Evolutionary conservation across 2,797 vertebrate genomes (phyloP).

Genomic region (Poeciliopsis infans): DNA sequence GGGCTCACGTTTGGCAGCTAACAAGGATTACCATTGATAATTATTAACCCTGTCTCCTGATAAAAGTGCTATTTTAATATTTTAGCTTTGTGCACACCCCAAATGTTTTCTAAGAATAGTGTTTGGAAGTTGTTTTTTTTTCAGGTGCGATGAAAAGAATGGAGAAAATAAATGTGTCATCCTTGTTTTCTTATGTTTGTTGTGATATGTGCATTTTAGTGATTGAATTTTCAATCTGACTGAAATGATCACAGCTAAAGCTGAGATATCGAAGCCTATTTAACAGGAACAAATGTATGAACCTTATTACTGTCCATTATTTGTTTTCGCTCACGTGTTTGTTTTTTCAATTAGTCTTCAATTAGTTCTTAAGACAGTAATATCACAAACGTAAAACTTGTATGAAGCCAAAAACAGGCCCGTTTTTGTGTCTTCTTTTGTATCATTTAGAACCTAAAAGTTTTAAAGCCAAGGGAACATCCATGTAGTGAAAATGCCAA

Average conservation of each 20-base stretch:
- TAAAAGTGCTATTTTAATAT: slow-evolving; percentile 13
- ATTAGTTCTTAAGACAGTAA: not conserved
- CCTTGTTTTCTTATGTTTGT: not conserved
- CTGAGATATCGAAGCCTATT: not conserved
- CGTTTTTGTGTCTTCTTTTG: not conserved
- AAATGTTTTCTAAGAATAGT: not conserved
- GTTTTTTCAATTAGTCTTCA: not conserved
- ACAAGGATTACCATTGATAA: slow-evolving; percentile 8
- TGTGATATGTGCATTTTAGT: not conserved
- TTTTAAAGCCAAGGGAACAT: not conserved
- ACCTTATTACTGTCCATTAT: not conserved
- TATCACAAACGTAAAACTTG: not conserved
- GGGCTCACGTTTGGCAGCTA: not conserved
- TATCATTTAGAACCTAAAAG: not conserved
- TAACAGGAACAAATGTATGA: not conserved
- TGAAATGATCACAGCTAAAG: not conserved
- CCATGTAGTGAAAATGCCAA: not conserved
- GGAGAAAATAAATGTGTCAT: not conserved
- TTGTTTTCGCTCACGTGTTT: not conserved
- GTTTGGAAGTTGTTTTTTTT: not conserved
- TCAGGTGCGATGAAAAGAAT: not conserved
- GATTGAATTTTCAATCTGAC: not conserved
- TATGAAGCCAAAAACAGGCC: not conserved
- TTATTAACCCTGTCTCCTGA: slow-evolving; percentile 20
- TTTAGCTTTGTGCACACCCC: not conserved